Percentiles rank a stretch among this genome's conserved stretches.
phyloP scores from a whole-genome alignment of 2,113 vertebrate genomes.

The Myotis davidii region DNA sequence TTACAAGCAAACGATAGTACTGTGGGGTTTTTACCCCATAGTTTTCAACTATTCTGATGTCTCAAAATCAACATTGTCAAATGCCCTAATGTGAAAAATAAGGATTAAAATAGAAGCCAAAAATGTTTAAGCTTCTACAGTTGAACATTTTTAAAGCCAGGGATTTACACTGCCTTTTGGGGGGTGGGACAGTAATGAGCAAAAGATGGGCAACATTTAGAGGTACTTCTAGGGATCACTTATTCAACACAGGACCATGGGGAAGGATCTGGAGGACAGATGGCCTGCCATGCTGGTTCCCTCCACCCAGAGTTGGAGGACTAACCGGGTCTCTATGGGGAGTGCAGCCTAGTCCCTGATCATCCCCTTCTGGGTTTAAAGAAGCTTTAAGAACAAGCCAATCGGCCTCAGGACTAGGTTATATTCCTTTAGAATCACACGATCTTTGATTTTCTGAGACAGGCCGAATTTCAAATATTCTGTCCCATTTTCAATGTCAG shows the following conservation, averaged over 20 bases:
- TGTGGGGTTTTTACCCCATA: neutral
- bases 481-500: neutral
- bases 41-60: constrained; percentile 38
- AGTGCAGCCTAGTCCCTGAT: neutral
- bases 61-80: constrained; percentile 55
- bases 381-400: neutral
- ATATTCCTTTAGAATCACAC: neutral
- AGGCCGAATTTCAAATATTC: neutral
- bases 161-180: neutral
- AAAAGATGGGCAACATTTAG: neutral
- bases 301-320: neutral
- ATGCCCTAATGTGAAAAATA: constrained; percentile 31
- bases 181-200: neutral
- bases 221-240: neutral
- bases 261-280: neutral
- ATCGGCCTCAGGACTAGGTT: neutral
- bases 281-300: neutral
- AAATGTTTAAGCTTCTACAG: neutral
- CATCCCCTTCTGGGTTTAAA: neutral
- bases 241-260: neutral
- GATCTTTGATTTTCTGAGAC: neutral
- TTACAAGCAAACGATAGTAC: constrained; percentile 61
- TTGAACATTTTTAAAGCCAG: neutral
- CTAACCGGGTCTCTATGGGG: neutral
- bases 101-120: neutral